These are phyloP conservation scores for Coremacera marginata DNA, from an alignment of 2,888 invertebrate species.

Conservation along the genomic window DNA sequence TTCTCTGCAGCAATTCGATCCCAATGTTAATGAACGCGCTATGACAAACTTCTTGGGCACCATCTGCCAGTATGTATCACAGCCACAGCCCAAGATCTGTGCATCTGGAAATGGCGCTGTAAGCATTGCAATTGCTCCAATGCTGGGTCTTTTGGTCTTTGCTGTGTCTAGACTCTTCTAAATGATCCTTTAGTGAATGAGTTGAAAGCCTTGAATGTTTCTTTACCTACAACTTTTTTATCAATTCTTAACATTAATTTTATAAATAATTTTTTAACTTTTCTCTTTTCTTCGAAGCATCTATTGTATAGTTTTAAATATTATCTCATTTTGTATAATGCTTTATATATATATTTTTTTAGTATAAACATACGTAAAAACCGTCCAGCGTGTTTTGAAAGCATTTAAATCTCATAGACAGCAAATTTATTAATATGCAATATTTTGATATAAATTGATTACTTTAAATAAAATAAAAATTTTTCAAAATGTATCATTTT, in stretches of 20 bases:
- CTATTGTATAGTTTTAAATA: too few species aligned
- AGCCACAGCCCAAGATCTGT: conserved; percentile 63
- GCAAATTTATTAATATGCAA: not conserved
- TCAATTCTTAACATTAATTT: not conserved
- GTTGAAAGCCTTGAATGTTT: not conserved
- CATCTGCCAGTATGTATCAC: conserved; percentile 70
- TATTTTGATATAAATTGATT: not conserved
- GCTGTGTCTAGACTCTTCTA: conserved; percentile 54
- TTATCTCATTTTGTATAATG: not conserved
- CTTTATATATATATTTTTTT: not conserved
- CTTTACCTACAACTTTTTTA: not conserved
- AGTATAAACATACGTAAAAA: not conserved
- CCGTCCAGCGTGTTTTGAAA: not conserved
- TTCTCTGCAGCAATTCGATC: conserved; percentile 72
- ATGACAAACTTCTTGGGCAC: conserved; percentile 73
- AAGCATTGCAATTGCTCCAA: conserved; percentile 51
- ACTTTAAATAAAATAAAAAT: not conserved
- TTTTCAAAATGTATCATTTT: too few species aligned
- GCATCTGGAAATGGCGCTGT: conserved; percentile 55
- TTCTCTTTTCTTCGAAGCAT: not conserved
- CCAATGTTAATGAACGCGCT: conserved; percentile 72
- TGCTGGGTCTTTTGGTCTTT: conserved; percentile 56
- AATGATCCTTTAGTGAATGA: conserved; percentile 3
- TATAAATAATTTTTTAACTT: not conserved
- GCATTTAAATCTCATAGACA: not conserved